Evolutionary conservation across 1,140 invertebrate genomes (phyloP), one percentile per base, ranked within the genome.

Genomic region (Drosophila novamexicana): DNA sequence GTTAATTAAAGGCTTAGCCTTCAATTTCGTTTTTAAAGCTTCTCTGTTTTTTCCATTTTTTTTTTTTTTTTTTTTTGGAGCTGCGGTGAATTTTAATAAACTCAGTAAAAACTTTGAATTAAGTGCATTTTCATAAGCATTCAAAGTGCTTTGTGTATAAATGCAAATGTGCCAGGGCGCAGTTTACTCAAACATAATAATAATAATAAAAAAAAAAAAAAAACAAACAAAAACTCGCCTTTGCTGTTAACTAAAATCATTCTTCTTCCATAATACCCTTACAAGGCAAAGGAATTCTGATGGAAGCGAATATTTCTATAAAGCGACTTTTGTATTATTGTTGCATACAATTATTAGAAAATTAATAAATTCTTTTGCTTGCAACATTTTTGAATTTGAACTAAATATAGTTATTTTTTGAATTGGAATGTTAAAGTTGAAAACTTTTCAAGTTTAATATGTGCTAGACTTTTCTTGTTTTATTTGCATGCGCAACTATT

Each of bases 1-100:
- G 52, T 81, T 70, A 67, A 77, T 84, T 81, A 81, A 85, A 70
- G 61, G 44, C 44, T 42, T 80, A 37, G 16, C 37, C 63, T 49
- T 59, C 22, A 47, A 39, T 22, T 37, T 52, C 1, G 16, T 58
- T 39, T 14, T 9, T 29, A 29, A 29, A 29, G 22, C 14, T 50
- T 22, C 36, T 65, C 12, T 37, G 16, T 37, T 47, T 62, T 44
- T 39, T 37, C 9, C 10, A 16, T 18, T 18, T 57, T 64, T 50
- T 18, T 18, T 18, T 12, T 16, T 12, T 12, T 50, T 75, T 68
- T 76, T 42, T 56, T 57, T 64, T 50, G 18, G 42, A 14, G 52
- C 12, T 29, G 32, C 32, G 18, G 9, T 49, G 50, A 53, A 78
- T 78, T 75, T 42, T 59, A 82, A 81, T 82, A 59, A 81, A 59